Evolutionary conservation across 2,888 invertebrate species (phyloP).

Genomic region (Fabriciana adippe): DNA sequence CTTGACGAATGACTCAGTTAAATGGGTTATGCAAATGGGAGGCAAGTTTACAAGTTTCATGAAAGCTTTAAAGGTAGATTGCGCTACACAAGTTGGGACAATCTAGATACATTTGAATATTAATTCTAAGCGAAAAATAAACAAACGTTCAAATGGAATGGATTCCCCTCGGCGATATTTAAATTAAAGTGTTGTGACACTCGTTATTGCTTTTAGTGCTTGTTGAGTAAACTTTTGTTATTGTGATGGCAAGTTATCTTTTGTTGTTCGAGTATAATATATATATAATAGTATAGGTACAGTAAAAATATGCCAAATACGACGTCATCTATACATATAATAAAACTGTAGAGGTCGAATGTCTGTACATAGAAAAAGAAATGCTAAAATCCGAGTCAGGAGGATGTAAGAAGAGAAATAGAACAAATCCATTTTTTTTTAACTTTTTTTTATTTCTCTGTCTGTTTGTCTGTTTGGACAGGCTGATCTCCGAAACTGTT

Average conservation of each 20-base stretch:
- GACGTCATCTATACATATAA: too few species aligned
- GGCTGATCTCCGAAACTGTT: too few species aligned
- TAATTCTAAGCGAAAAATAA: slow-evolving; percentile 29
- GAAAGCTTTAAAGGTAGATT: slow-evolving; percentile 40
- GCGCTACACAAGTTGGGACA: slow-evolving; percentile 33
- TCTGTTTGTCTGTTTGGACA: too few species aligned
- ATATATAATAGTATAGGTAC: too few species aligned
- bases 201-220: background rate
- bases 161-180: background rate
- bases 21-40: slow-evolving; percentile 62
- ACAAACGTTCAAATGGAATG: slow-evolving; percentile 9
- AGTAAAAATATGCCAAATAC: too few species aligned
- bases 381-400: too few species aligned
- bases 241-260: background rate
- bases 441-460: too few species aligned
- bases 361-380: too few species aligned
- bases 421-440: too few species aligned
- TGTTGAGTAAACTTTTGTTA: background rate
- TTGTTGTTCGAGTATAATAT: background rate
- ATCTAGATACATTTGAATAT: slow-evolving; percentile 38
- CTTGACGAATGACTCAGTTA: slow-evolving; percentile 46
- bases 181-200: slow-evolving; percentile 1
- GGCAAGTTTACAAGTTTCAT: slow-evolving; percentile 44
- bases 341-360: too few species aligned
- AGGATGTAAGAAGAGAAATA: too few species aligned